Percentiles rank a stretch among this genome's conserved stretches.
Conservation (phyloP, 2,888 invertebrate species). For the Drosophila putrida region DNA sequence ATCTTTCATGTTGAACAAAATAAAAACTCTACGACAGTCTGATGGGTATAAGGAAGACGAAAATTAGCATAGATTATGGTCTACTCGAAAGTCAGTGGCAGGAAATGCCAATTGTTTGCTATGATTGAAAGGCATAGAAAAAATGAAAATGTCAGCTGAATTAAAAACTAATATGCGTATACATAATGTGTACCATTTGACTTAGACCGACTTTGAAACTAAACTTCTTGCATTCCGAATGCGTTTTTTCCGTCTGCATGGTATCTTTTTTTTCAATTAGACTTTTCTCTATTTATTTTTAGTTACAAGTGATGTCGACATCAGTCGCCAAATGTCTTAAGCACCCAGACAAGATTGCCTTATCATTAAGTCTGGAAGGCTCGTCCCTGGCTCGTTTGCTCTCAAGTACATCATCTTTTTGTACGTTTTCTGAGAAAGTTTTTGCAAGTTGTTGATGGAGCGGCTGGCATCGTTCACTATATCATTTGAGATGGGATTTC, state of each 20-base stretch:
- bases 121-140: too few relatives aligned
- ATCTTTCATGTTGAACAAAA: slow-evolving; percentile 37
- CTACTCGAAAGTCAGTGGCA: slow-evolving; percentile 36
- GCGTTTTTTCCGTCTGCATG: slow-evolving; percentile 1
- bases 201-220: neutral
- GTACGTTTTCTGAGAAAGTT: slow-evolving; percentile 53
- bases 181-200: neutral
- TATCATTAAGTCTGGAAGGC: slow-evolving; percentile 59
- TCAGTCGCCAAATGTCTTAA: slow-evolving; percentile 41
- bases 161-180: neutral
- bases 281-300: slow-evolving; percentile 37
- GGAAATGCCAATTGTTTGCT: too few relatives aligned
- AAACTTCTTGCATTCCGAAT: slow-evolving; percentile 2
- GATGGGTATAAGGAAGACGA: slow-evolving; percentile 46
- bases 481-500: slow-evolving; percentile 23
- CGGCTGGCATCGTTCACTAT: slow-evolving; percentile 9
- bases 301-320: slow-evolving; percentile 18
- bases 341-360: slow-evolving; percentile 53
- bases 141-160: too few relatives aligned
- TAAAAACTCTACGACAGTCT: slow-evolving; percentile 52
- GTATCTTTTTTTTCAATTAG: slow-evolving; percentile 66
- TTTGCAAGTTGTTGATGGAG: slow-evolving; percentile 64
- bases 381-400: slow-evolving; percentile 43
- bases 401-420: slow-evolving; percentile 63
- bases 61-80: slow-evolving; percentile 75